Base-by-base conservation (phyloP, 1,140 invertebrate genomes). In the Tetragonula clypearis region DNA sequence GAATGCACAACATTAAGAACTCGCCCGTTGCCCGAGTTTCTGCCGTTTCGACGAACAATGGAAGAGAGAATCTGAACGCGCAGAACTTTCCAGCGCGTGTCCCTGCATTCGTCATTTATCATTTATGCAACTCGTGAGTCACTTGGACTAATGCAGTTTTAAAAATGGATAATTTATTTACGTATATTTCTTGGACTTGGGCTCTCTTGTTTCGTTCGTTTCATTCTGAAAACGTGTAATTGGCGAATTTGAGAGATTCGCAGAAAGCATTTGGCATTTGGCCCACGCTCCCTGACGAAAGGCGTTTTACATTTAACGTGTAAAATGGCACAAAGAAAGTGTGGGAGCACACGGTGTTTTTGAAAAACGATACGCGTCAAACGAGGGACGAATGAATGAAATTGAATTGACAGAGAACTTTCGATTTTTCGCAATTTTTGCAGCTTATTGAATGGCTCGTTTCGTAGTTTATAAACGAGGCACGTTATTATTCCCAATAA, bases 1-100 rank as follows among this genome's bases (percentile, higher is more conserved):
- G 71, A 75, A 79, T 75, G 68, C 4, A 21, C 56, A 55, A 58
- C 65, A 56, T 66, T 81, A 81, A 21, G 77, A 71, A 26, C n/a
- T 23, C 41, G 41, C 41, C 35, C 3, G 41, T 79, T 86, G 68
- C 62, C n/a, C 30, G 69, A 81, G 65, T 69, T 75, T 41, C 41
- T 79, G 41, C 12, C 65, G n/a, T 41, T 53, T 56, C 12, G 41
- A 21, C 26, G 71, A 81, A 60, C 74, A n/a, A 66, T 49, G 58
- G 68, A 23, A 14, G 58, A 72, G 19, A 72, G 19, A n/a, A 21
- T 66, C 23, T 30, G 17, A n/a, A 78, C 68, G 71, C 5, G 71
- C 5, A 19, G 26, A 87, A 87, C 49, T 74, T 73, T 53, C n/a
- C 11, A 68, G 17, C 15, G 14, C 23, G 14, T 49, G 66, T 17